phyloP scores from a whole-genome alignment of 2,113 vertebrate genomes.

The Stegastes partitus region DNA sequence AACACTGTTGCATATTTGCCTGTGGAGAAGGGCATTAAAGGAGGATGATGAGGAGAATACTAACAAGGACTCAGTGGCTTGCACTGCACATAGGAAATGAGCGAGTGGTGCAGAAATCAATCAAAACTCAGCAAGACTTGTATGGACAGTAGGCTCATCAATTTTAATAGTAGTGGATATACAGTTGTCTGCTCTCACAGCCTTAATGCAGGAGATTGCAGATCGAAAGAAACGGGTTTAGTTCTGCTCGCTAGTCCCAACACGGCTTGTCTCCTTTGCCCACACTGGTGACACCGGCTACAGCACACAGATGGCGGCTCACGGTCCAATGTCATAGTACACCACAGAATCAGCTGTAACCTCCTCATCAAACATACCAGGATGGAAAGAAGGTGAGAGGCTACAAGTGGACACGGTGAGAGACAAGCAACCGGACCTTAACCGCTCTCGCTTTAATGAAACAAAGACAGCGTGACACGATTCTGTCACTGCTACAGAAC shows the following conservation, averaged over 20 bases:
- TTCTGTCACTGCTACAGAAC: neutral
- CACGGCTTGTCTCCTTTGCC: conserved; percentile 5
- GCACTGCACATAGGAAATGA: conserved; percentile 31
- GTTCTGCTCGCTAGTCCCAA: conserved; percentile 42
- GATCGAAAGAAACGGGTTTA: conserved; percentile 48
- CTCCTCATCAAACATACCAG: conserved; percentile 13
- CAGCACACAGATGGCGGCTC: conserved; percentile 45
- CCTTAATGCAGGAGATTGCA: conserved; percentile 31
- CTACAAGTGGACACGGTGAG: neutral
- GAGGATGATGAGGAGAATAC: conserved; percentile 26
- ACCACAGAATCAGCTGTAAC: conserved; percentile 21
- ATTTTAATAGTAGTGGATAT: conserved; percentile 40
- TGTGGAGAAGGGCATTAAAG: conserved; percentile 41
- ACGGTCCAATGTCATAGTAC: conserved; percentile 18
- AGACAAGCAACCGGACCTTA: neutral
- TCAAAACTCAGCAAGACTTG: conserved; percentile 38
- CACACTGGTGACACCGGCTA: neutral
- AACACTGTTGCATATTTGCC: conserved; percentile 41
- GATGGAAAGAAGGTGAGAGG: conserved; percentile 8
- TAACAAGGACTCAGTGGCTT: conserved; percentile 31
- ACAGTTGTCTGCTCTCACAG: conserved; percentile 44
- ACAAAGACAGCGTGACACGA: conserved; percentile 15
- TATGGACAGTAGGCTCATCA: conserved; percentile 34
- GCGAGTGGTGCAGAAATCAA: conserved; percentile 47
- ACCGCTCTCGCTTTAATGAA: conserved; percentile 9